Evolutionary conservation across 2,797 vertebrate genomes (phyloP), one percentile per base, ranked within the genome.

Genomic region (Sylvia borin): DNA sequence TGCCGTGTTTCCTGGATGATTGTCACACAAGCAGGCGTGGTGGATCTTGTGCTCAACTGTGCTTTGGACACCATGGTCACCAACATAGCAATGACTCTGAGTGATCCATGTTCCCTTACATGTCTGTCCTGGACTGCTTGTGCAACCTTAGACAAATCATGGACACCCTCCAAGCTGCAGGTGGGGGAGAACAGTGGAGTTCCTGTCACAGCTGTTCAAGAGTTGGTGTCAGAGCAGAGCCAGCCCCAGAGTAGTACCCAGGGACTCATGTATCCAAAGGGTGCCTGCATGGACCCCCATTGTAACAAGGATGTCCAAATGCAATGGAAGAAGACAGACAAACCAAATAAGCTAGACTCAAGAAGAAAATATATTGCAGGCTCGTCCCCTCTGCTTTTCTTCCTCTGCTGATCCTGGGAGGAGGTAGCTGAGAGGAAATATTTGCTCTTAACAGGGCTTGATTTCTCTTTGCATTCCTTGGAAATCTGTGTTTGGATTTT

Each of bases 391-490:
- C 60, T 84, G 76, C 79, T 92, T 78, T 88, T 78, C 67, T 79
- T 78, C 85, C 34, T 78, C 67, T 94, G 27, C 31, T 65, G 4
- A 55, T 84, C 71, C 60, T 67, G 29, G 55, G 64, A 91, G 64
- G 66, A 86, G 60, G 70, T 62, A 60, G 16, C 79, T 11, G 40
- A 61, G 66, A 54, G 68, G 32, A 91, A 92, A 62, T 92, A 62
- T 45, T 88, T 94, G 53, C 60, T 89, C 74, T 70, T 78, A 67
- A 62, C 45, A 29, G 55, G 24, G 50, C 60, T 90, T 7, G 6
- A 57, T 93, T 92, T 96, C 74, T 92, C 88, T 79, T 91, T 77
- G 42, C 64, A 3, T 95, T 93, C 82, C 34, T 51, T 90, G 74
- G 62, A 73, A 74, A 60, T 43, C 38, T 64, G 43, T 79, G 60